These are phyloP conservation scores for Nothoprocta perdicaria DNA, from an alignment of 2,113 vertebrate genomes.

Conservation along the genomic window DNA sequence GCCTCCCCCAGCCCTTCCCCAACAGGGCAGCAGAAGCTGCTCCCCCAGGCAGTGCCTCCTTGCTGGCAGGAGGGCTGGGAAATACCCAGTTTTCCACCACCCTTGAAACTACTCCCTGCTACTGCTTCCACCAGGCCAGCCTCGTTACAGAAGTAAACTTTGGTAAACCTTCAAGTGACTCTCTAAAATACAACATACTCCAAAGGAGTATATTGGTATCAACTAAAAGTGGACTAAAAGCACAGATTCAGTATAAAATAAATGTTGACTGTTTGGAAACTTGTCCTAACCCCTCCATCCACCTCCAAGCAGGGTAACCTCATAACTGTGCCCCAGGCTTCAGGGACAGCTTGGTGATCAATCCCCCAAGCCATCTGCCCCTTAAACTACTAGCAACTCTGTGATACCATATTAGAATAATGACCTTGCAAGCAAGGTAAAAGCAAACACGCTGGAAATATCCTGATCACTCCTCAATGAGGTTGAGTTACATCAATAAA, in stretches of 20 bases:
- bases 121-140: too few species aligned
- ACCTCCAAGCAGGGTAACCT: neutral
- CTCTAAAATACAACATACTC: too few species aligned
- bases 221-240: neutral
- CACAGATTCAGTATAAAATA: neutral
- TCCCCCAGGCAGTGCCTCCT: too few species aligned
- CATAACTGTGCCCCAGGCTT: neutral
- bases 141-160: too few species aligned
- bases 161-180: too few species aligned
- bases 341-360: neutral
- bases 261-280: too few species aligned
- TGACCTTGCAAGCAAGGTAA: neutral
- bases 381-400: neutral
- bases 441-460: neutral
- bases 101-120: too few species aligned
- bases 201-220: neutral
- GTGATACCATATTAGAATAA: neutral
- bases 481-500: neutral
- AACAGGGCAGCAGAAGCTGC: neutral
- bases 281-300: neutral
- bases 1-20: too few species aligned
- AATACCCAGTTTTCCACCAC: too few species aligned
- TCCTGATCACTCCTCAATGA: too few species aligned
- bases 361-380: neutral
- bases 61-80: too few species aligned